phyloP scores from a whole-genome alignment of 2,113 vertebrate species.

The Clupea harengus region DNA sequence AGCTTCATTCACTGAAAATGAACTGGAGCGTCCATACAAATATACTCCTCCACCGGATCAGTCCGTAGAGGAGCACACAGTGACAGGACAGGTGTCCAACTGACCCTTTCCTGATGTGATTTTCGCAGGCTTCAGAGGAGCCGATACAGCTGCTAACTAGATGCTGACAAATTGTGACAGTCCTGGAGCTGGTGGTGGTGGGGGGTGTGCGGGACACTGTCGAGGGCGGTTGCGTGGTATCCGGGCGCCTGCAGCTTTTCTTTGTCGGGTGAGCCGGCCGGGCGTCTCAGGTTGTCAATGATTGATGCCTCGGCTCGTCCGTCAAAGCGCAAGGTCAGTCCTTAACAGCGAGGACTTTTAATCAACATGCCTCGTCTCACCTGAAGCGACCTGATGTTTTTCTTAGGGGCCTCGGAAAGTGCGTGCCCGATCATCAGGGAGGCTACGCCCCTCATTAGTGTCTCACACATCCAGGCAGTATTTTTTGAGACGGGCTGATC shows the following conservation, averaged over 20 bases:
- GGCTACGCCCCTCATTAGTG: neutral
- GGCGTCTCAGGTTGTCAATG: slow-evolving; percentile 48
- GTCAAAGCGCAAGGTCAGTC: slow-evolving; percentile 50
- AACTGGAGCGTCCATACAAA: neutral
- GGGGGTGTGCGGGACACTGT: slow-evolving; percentile 50
- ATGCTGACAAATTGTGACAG: slow-evolving; percentile 63
- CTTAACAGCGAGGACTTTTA: slow-evolving; percentile 43
- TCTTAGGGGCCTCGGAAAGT: neutral
- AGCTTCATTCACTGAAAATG: neutral
- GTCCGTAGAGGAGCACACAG: slow-evolving; percentile 44
- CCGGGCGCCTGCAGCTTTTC: slow-evolving; percentile 33
- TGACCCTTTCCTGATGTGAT: slow-evolving; percentile 61
- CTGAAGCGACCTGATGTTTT: slow-evolving; percentile 40
- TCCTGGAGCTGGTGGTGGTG: slow-evolving; percentile 21
- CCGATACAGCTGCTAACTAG: slow-evolving; percentile 60
- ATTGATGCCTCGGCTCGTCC: slow-evolving; percentile 53
- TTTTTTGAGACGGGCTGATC: neutral
- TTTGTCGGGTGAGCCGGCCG: slow-evolving; percentile 23
- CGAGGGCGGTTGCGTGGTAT: slow-evolving; percentile 44
- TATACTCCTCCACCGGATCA: neutral
- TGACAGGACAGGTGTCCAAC: slow-evolving; percentile 54
- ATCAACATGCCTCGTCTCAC: slow-evolving; percentile 53
- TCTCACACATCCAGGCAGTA: neutral
- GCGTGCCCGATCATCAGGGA: neutral
- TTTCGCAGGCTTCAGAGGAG: slow-evolving; percentile 48